Evolutionary conservation across 1,140 invertebrate genomes (phyloP).

Genomic region (Eriocheir sinensis): DNA sequence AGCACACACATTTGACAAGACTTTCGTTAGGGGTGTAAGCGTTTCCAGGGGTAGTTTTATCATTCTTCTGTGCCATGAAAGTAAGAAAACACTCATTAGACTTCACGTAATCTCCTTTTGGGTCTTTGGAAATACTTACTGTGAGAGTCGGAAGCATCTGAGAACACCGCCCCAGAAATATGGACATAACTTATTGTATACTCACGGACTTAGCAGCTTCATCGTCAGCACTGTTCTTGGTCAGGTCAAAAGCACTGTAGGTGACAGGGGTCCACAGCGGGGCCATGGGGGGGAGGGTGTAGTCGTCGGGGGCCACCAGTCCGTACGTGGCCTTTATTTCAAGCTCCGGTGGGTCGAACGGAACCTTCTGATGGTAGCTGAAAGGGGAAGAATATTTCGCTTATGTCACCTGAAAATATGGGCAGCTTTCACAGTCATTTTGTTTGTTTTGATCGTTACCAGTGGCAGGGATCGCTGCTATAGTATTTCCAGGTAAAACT

Average conservation of each 20-base stretch:
- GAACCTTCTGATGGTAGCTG: slow-evolving; percentile 88
- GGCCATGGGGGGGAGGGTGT: slow-evolving; percentile 83
- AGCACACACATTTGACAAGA: too few species aligned
- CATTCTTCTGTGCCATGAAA: too few species aligned
- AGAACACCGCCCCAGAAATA: background rate
- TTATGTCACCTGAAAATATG: background rate
- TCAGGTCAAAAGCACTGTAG: slow-evolving; percentile 85
- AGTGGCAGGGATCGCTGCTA: too few species aligned
- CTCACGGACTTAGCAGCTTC: slow-evolving; percentile 79
- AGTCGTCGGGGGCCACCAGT: slow-evolving; percentile 87
- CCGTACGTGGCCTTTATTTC: slow-evolving; percentile 87
- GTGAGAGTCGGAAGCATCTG: background rate
- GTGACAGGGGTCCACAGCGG: slow-evolving; percentile 85
- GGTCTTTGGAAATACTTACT: too few species aligned
- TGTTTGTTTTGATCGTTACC: too few species aligned
- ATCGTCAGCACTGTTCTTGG: slow-evolving; percentile 79
- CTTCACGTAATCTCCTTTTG: too few species aligned
- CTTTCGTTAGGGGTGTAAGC: too few species aligned
- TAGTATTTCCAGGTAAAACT: too few species aligned
- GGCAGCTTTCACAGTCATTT: too few species aligned
- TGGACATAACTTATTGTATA: background rate
- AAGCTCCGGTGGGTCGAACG: slow-evolving; percentile 85
- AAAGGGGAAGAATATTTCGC: slow-evolving; percentile 62
- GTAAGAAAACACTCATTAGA: too few species aligned
- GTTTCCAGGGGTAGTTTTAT: too few species aligned